Evolutionary conservation across 2,113 vertebrate genomes (phyloP).

Genomic region (Cynoglossus semilaevis): DNA sequence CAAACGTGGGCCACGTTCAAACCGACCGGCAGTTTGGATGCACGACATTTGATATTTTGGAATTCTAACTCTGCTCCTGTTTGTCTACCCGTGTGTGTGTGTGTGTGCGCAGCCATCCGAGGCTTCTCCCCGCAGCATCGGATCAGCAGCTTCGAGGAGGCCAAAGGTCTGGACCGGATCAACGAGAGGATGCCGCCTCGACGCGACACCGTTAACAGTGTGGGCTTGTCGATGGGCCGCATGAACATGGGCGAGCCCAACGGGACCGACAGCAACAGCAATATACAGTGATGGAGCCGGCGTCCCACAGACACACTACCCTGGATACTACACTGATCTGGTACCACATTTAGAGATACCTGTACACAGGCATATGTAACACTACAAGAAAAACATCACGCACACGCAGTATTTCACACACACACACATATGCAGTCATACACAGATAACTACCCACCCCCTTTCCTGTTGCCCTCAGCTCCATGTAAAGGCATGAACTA

Average conservation of each 20-base stretch:
- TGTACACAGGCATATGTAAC: conserved; percentile 65
- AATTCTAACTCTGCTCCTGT: conserved; percentile 26
- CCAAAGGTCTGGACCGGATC: conserved; percentile 80
- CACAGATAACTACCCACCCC: conserved; percentile 31
- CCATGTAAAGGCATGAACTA: conserved; percentile 60
- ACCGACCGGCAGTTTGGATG: conserved; percentile 40
- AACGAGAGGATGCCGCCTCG: conserved; percentile 80
- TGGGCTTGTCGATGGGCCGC: conserved; percentile 78
- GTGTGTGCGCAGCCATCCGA: conserved; percentile 71
- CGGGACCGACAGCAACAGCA: conserved; percentile 83
- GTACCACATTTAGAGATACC: conserved; percentile 52
- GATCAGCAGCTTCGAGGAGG: conserved; percentile 81
- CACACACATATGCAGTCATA: conserved; percentile 34
- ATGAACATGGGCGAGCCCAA: conserved; percentile 81
- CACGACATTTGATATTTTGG: conserved; percentile 18
- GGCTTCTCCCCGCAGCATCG: conserved; percentile 83
- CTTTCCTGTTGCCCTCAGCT: conserved; percentile 48
- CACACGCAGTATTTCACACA: conserved; percentile 34
- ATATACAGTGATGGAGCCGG: conserved; percentile 77
- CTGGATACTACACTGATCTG: conserved; percentile 39
- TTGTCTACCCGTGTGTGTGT: conserved; percentile 2
- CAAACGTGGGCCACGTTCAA: background rate
- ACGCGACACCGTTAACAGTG: conserved; percentile 74
- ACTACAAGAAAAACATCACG: conserved; percentile 15
- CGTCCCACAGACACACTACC: conserved; percentile 33